Evolutionary conservation across 2,888 invertebrate species (phyloP), one percentile per base, ranked within the genome.

Genomic region (Acronicta leporina): DNA sequence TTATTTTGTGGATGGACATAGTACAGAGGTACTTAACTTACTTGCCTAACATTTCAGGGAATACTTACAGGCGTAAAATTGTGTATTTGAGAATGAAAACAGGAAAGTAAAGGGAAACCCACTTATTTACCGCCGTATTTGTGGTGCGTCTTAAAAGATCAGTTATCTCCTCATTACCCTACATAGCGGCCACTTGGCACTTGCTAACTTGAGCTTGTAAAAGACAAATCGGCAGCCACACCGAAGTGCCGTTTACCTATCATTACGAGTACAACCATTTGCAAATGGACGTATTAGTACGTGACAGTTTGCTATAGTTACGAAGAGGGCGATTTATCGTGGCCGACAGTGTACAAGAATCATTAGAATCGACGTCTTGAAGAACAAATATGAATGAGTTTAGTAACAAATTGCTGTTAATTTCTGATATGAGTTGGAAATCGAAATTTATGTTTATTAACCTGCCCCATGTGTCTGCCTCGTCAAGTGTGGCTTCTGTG

Each of bases 111-210:
- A 11, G 33, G 33, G 11, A 33, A 1, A 33, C 33, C 11, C 2
- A 5, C 4, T 33, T 33, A 33, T 33, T 33, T 33, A 33, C 33
- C 11, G 11, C 33, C 33, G 4, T 11, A 5, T 33, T 38, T 38
- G 13, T 38, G 8, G 57, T 57, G 14, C 20, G 16, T 33, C 20
- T 30, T 10, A 46, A 54, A 44, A 48, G 54, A 50, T 72, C 59
- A 54, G 46, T 59, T 58, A 70, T 60, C 55, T 50, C 25, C 20
- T 62, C 47, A 77, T 75, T 75, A 75, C 55, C 78, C 75, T 49
- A 75, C 60, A 61, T 54, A 58, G 25, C 11, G 41, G 27, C 43
- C 44, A 13, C 46, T 13, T 14, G 27, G 40, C 44, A 13, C 46
- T 13, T 14, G 53, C 41, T 66, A 67, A 76, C 63, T 47, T 64